Evolutionary conservation across 2,888 invertebrate genomes (phyloP), one percentile per base, ranked within the genome.

Genomic region (Drosophila helvetica): DNA sequence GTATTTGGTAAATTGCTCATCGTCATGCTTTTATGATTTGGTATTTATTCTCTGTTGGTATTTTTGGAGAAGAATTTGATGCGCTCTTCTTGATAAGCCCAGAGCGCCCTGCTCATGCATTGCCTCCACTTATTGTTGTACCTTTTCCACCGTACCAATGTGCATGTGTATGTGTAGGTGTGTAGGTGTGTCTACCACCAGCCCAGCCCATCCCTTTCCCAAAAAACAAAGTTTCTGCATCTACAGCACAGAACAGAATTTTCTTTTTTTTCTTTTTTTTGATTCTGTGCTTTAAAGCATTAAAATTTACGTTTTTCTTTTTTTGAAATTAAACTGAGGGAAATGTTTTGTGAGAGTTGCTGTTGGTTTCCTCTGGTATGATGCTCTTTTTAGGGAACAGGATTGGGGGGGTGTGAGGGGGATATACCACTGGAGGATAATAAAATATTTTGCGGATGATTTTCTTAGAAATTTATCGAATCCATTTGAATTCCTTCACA

Each of bases 11-110:
- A 85, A 85, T 85, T 89, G 82, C 79, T 87, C 81, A 66, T 85
- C 84, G 89, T 86, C 89, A 86, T 86, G 85, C 88, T 74, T 88
- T 86, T 89, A 89, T 86, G 89, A 89, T 89, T 85, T 87, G 83
- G 84, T 83, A 88, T 88, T 69, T 56, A 38, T 38, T 38, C 7
- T 38, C n/a, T 38, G 38, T 38, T 38, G 38, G 38, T 74, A 63
- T 67, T 55, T 71, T 79, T 70, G 69, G 70, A 59, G 74, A 80
- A 86, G 74, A 80, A 86, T 86, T 86, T 75, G 85, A 89, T 86
- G 85, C 89, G 89, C 88, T 82, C 79, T 81, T 78, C 71, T 81
- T 82, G 89, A 86, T 89, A 86, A 89, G 89, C 78, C 68, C 73
- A 70, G 61, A 80, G 72, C 72, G 75, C 68, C 77, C 67, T 51